Evolutionary conservation across 2,797 vertebrate species (phyloP).

Genomic region (Ambastaia sidthimunki): DNA sequence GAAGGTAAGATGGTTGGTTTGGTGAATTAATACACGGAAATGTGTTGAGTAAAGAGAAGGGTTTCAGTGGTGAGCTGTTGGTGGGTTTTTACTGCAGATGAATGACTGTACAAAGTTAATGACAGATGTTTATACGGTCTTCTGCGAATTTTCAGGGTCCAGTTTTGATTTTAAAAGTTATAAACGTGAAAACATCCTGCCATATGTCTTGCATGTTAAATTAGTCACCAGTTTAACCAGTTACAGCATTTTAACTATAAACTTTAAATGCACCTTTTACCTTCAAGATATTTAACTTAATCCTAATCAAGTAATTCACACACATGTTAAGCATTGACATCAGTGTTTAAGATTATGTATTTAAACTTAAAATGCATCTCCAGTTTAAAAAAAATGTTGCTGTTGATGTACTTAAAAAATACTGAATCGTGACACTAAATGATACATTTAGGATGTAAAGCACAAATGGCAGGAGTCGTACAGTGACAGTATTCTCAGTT

Average conservation of each 20-base stretch:
- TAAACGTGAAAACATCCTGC: not conserved
- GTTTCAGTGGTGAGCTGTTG: constrained; percentile 6
- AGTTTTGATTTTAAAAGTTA: not conserved
- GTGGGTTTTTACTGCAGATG: constrained; percentile 36
- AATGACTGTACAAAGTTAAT: not conserved
- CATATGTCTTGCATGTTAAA: not conserved
- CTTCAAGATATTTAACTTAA: not conserved
- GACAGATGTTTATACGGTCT: not conserved
- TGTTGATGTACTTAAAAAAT: not conserved
- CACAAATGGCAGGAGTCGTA: not conserved
- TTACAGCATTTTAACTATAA: not conserved
- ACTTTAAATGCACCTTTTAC: not conserved
- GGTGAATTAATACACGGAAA: not conserved
- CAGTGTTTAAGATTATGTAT: not conserved
- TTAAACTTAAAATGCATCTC: not conserved
- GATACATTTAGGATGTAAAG: not conserved
- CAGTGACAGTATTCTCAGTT: not conserved
- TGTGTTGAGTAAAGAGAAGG: not conserved
- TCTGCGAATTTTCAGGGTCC: not conserved
- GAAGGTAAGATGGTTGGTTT: constrained; percentile 66
- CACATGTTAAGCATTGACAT: not conserved
- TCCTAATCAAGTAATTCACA: too few relatives aligned
- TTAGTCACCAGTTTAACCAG: not conserved
- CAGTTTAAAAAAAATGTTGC: not conserved
- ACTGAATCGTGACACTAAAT: not conserved